Base-by-base conservation (phyloP, 2,113 vertebrate genomes). In the Calidris pugnax region DNA sequence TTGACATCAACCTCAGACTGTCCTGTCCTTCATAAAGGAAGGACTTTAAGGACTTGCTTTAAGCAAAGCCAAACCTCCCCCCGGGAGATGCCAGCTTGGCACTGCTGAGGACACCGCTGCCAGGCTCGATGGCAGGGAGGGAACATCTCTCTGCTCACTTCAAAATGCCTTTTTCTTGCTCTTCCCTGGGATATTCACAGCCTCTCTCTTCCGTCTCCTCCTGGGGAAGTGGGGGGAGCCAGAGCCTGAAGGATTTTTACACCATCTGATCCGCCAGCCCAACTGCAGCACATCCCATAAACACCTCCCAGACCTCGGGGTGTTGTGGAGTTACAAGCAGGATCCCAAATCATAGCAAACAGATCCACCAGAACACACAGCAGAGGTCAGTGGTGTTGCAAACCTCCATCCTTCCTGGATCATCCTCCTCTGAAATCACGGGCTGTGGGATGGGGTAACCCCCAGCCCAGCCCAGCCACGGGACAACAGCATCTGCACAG, bases 371-470 rank as follows among this genome's bases (percentile, higher is more conserved):
- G 57, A 75, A 88, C 14, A 12, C 35, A 26, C 0, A 47, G 57
- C 41, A 80, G 72, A 64, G 48, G 21, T 57, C 60, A 76, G 41
- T 0, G 3, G 56, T 14, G 21, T 15, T 37, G 76, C 33, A 41
- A 83, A 41, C 3, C 0, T 22, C n/a, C 5, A 3, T 22, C n/a
- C 56, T 60, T 57, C 51, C 68, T 28, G 47, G 60, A 47, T 74
- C 39, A 32, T 17, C 28, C 30, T 33, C 4, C 3, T 55, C 43
- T 1, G 0, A 50, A 79, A 41, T 28, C 51, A 39, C 2, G 9
- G 45, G 32, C n/a, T n/a, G 10, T 4, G 14, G 47, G 68, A 19
- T 7, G 30, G 28, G 4, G 7, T 30, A 50, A 45, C 28, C 16
- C 41, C 60, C 33, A 66, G 43, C 12, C 17, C 37, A 48, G n/a